A percentile compares a stretch with the other conserved stretches of the same genome.
Conservation (phyloP, 2,113 vertebrate genomes). For the Pachypanchax playfairii region DNA sequence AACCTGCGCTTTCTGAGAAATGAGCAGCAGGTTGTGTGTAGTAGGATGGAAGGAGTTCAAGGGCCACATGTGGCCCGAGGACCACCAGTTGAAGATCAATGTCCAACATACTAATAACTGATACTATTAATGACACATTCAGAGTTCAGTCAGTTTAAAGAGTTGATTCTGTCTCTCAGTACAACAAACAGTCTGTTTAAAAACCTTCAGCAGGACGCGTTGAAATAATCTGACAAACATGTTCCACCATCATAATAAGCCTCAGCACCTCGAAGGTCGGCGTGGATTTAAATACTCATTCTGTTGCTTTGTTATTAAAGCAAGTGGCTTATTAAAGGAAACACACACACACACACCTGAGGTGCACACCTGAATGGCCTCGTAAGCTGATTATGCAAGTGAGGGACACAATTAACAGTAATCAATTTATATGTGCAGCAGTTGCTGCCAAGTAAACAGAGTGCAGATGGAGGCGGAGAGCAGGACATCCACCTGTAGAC, state of each 20-base stretch:
- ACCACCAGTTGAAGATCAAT: background rate
- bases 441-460: slow-evolving; percentile 40
- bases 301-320: background rate
- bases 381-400: slow-evolving; percentile 70
- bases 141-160: no score
- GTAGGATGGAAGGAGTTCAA: no score
- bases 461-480: slow-evolving; percentile 40
- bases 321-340: background rate
- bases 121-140: no score
- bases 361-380: slow-evolving; percentile 51
- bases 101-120: no score
- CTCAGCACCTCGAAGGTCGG: slow-evolving; percentile 30
- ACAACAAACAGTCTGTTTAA: no score
- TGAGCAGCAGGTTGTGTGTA: no score
- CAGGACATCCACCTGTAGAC: slow-evolving; percentile 17
- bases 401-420: slow-evolving; percentile 71
- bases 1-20: no score
- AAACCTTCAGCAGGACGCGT: no score
- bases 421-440: slow-evolving; percentile 66
- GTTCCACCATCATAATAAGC: slow-evolving; percentile 3
- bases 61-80: no score
- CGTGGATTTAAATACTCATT: slow-evolving; percentile 13
- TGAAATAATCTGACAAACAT: no score
- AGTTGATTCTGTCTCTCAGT: no score
- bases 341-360: background rate